phyloP scores from a whole-genome alignment of 2,113 vertebrate species.

The Sorex araneus region DNA sequence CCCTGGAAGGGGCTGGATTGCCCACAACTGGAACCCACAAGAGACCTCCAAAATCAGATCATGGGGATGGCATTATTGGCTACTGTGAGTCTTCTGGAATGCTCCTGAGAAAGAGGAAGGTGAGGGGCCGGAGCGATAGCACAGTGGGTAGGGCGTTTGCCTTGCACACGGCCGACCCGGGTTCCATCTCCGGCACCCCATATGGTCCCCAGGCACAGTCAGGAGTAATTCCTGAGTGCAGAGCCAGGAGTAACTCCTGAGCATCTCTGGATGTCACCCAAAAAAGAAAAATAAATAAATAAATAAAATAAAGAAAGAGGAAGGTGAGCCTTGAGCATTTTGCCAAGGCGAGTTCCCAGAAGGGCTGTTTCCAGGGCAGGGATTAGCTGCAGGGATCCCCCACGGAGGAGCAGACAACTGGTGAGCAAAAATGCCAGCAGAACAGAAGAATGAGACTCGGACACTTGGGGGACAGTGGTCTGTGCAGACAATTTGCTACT shows the following conservation, averaged over 20 bases:
- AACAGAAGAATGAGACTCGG: not conserved
- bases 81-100: not conserved
- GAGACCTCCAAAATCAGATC: not conserved
- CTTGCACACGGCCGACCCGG: no score
- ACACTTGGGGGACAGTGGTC: not conserved
- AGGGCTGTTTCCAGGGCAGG: slow-evolving; percentile 44
- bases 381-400: not conserved
- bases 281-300: no score
- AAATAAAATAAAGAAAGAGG: no score
- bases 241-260: no score
- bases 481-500: no score
- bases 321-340: slow-evolving; percentile 23
- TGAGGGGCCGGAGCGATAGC: no score
- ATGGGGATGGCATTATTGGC: not conserved
- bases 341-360: not conserved
- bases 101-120: slow-evolving; percentile 1
- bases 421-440: not conserved
- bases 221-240: no score
- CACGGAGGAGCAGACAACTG: not conserved
- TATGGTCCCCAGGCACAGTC: no score
- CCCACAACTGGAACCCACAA: not conserved
- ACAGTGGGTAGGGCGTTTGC: no score
- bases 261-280: no score
- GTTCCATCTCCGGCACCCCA: no score
- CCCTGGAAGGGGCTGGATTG: not conserved